Conservation (phyloP, 2,797 vertebrate genomes). For the Bovichtus variegatus region DNA sequence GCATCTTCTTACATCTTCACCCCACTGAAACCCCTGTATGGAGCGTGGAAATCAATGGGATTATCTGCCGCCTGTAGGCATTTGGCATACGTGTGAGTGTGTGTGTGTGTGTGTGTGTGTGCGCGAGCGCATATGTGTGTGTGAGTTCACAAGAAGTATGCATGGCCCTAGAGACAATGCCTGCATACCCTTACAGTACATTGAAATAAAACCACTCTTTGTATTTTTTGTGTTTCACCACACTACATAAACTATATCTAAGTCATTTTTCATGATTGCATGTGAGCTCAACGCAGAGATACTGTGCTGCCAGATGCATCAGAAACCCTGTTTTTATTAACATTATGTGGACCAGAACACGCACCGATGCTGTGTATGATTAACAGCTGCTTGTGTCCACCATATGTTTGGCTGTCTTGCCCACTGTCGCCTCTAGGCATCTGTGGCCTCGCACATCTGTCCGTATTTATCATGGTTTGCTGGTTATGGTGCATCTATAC, state of each 20-base stretch:
- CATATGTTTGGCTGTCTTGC: conserved; percentile 54
- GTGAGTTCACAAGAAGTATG: conserved; percentile 2
- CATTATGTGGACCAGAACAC: conserved; percentile 30
- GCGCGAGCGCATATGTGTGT: background rate
- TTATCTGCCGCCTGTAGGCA: conserved; percentile 43
- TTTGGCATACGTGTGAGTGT: conserved; percentile 14
- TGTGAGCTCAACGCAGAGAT: background rate
- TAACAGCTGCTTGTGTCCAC: conserved; percentile 46
- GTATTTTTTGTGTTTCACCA: background rate
- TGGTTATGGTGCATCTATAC: conserved; percentile 11
- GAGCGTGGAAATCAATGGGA: conserved; percentile 49
- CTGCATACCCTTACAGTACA: background rate
- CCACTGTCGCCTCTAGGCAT: conserved; percentile 44
- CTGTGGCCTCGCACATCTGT: conserved; percentile 53
- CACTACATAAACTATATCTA: background rate
- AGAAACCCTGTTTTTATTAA: background rate
- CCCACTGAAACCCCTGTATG: background rate
- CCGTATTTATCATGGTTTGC: conserved; percentile 40
- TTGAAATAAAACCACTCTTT: background rate
- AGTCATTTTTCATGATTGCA: background rate
- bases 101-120: background rate
- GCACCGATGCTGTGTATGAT: conserved; percentile 39
- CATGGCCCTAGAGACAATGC: background rate
- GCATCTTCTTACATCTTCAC: conserved; percentile 33
- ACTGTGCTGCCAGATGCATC: conserved; percentile 5